A percentile compares a stretch with the other conserved stretches of the same genome.
Conservation (phyloP, 2,888 invertebrate species). For the Mythimna lalbum region DNA sequence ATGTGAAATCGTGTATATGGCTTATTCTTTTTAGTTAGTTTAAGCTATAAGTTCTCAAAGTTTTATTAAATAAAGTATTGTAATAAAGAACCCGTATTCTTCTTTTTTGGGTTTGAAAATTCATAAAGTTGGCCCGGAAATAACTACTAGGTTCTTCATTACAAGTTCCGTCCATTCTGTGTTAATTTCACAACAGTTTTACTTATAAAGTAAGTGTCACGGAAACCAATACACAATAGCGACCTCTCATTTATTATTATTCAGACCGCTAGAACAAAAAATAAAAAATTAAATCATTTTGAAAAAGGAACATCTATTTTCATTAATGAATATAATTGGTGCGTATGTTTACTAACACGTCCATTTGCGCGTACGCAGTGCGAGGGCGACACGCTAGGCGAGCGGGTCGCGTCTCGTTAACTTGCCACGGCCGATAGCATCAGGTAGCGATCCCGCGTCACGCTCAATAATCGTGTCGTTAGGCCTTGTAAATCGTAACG, state of each 20-base stretch:
- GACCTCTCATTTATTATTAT: conserved; percentile 10
- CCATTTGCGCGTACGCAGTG: conserved; percentile 51
- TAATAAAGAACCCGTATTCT: neutral
- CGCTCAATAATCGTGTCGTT: conserved; percentile 60
- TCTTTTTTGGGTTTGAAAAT: neutral
- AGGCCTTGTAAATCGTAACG: conserved; percentile 39
- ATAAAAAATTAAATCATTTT: conserved; percentile 21
- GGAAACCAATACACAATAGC: conserved; percentile 6
- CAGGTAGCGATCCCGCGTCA: conserved; percentile 61
- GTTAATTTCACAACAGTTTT: neutral
- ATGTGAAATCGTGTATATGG: too few relatives aligned
- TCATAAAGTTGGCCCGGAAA: neutral
- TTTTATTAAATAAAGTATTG: neutral
- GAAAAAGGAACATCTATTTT: conserved; percentile 34
- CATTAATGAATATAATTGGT: conserved; percentile 57
- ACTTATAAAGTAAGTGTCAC: conserved; percentile 3
- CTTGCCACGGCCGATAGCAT: conserved; percentile 72
- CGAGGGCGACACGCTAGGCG: conserved; percentile 69
- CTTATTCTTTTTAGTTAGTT: too few relatives aligned
- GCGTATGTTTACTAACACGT: conserved; percentile 53
- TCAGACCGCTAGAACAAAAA: conserved; percentile 1
- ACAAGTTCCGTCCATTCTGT: conserved; percentile 8
- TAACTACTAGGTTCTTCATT: neutral
- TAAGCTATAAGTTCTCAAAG: too few relatives aligned
- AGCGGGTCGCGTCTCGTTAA: conserved; percentile 68